Base-by-base conservation (phyloP, 2,797 vertebrate genomes). In the Chelon auratus region DNA sequence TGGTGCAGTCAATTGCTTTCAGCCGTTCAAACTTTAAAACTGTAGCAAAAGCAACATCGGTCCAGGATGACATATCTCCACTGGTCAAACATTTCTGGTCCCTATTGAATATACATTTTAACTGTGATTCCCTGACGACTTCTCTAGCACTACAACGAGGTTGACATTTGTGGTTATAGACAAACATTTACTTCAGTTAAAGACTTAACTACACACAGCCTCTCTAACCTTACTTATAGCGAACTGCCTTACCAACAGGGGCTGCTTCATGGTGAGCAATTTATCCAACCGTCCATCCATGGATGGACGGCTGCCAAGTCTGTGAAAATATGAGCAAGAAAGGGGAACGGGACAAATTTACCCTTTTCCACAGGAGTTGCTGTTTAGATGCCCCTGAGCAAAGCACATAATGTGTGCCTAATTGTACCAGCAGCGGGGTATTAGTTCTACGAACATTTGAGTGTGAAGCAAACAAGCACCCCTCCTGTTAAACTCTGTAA, bases 331-430 rank as follows among this genome's bases (percentile, higher is more conserved):
- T 75, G 43, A 70, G 63, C 36, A 47, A 64, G 62, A 42, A 60
- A 85, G 70, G 61, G 52, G 55, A 85, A 74, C 12, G 1, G 75
- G 73, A 83, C 50, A 64, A 47, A 70, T 82, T 69, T 76, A 61
- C 26, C 15, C 22, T 47, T 40, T 73, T 68, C 22, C 14, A 45
- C 30, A 20, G 58, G 37, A 64, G 66, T 85, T 40, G 43, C 43
- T 75, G 36, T 74, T 76, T n/a, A 48, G 45, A 67, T 80, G 48
- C 64, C 80, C 61, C 22, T 39, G 37, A 75, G 78, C 66, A 79
- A 62, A 57, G 39, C 54, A 51, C 53, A 65, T 72, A 68, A 72
- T 74, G 62, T 73, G 64, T 75, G 53, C 42, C 63, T 78, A 73
- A 78, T 76, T 83, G 76, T 73, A 81, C 62, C 70, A 81, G 52